Evolutionary conservation across 2,113 vertebrate genomes (phyloP).

Genomic region (Rhombomys opimus): DNA sequence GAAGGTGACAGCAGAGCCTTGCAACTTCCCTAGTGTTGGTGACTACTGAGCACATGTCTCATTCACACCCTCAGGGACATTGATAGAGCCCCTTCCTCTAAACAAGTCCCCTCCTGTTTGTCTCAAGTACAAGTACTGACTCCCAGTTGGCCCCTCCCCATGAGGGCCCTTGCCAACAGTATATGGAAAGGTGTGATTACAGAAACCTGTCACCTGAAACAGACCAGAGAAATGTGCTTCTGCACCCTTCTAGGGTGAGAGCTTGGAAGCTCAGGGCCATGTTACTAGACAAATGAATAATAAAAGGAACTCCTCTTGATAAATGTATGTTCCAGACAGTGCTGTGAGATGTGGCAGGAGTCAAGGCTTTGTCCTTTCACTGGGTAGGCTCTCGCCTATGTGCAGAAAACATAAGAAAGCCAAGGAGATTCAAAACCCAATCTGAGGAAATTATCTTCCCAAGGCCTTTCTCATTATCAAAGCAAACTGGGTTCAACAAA

Average conservation of each 20-base stretch:
- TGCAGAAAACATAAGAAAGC: background rate
- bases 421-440: background rate
- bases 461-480: background rate
- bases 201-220: background rate
- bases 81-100: background rate
- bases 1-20: background rate
- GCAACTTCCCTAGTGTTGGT: background rate
- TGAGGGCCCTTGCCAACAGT: too few species aligned
- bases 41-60: background rate
- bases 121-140: background rate
- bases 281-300: background rate
- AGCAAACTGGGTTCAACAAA: background rate
- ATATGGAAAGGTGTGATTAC: background rate
- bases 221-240: background rate
- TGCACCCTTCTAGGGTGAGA: background rate
- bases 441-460: background rate
- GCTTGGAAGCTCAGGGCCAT: background rate
- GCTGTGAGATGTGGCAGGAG: background rate
- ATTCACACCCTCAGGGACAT: slow-evolving; percentile 7
- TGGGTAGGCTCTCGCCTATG: background rate
- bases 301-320: background rate
- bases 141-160: background rate
- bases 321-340: background rate
- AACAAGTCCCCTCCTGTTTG: background rate
- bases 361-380: background rate